Conservation (phyloP, 2,888 invertebrate genomes). For the Idaea biselata region DNA sequence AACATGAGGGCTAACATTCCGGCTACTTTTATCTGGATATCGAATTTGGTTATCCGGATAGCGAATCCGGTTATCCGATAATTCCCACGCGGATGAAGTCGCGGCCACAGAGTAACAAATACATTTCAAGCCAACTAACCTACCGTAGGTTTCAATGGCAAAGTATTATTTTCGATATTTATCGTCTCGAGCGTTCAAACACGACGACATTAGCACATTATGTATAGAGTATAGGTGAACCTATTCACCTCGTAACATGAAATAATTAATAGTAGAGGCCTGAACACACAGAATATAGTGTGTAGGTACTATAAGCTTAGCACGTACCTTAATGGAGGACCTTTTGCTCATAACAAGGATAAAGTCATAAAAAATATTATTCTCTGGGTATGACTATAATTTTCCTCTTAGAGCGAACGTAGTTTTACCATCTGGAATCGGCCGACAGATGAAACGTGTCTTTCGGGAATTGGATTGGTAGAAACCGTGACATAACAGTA, state of each 20-base stretch:
- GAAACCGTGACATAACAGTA: no score
- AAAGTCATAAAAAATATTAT: background rate
- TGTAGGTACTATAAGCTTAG: background rate
- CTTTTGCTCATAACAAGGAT: background rate
- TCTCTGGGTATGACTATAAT: background rate
- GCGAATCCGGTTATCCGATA: no score
- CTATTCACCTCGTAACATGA: background rate
- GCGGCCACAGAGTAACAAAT: no score
- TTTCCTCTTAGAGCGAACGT: background rate
- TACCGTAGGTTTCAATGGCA: no score
- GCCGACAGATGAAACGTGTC: background rate
- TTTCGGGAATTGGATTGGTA: no score
- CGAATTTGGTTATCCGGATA: no score
- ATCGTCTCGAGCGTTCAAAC: background rate
- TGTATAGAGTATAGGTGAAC: background rate
- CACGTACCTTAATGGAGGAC: conserved; percentile 1
- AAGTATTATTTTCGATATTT: background rate
- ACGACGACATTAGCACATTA: background rate
- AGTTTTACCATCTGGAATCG: background rate
- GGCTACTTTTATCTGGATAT: no score
- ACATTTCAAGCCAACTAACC: no score
- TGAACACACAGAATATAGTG: background rate
- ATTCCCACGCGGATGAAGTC: no score
- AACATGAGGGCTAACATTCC: no score
- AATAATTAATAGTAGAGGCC: background rate